phyloP scores from a whole-genome alignment of 2,113 vertebrate genomes.

The Notarius lentiginosus region DNA sequence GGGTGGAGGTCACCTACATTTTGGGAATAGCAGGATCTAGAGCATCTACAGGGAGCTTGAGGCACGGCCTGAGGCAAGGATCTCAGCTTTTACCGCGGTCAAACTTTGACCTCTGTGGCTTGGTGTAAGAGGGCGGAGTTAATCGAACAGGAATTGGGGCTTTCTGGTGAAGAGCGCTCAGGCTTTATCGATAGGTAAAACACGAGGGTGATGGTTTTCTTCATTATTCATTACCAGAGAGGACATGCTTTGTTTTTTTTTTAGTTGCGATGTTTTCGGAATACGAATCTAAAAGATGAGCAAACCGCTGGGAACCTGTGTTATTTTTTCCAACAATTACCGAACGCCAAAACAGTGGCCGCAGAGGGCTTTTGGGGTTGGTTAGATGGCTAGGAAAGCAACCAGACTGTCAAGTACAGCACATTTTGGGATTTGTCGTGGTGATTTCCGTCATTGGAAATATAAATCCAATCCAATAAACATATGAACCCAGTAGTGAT shows the following conservation, averaged over 20 bases:
- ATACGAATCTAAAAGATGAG: constrained; percentile 53
- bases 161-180: constrained; percentile 68
- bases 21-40: constrained; percentile 40
- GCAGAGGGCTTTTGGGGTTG: constrained; percentile 48
- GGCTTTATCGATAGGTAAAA: constrained; percentile 70
- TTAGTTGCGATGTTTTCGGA: constrained; percentile 62
- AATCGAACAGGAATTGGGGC: constrained; percentile 59
- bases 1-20: constrained; percentile 30
- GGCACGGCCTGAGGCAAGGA: constrained; percentile 27
- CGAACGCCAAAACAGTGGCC: constrained; percentile 49
- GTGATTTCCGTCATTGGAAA: constrained; percentile 40
- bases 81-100: constrained; percentile 59
- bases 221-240: constrained; percentile 75
- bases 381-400: constrained; percentile 51
- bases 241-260: constrained; percentile 44
- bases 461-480: constrained; percentile 27
- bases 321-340: constrained; percentile 63
- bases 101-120: constrained; percentile 60
- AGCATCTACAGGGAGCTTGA: constrained; percentile 51
- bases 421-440: constrained; percentile 34
- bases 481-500: constrained; percentile 4
- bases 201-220: constrained; percentile 66
- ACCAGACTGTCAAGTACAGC: constrained; percentile 27
- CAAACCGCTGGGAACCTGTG: constrained; percentile 53
- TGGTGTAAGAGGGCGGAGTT: constrained; percentile 65